Evolutionary conservation across 1,140 invertebrate genomes (phyloP), one percentile per base, ranked within the genome.

Genomic region (Periplaneta americana): DNA sequence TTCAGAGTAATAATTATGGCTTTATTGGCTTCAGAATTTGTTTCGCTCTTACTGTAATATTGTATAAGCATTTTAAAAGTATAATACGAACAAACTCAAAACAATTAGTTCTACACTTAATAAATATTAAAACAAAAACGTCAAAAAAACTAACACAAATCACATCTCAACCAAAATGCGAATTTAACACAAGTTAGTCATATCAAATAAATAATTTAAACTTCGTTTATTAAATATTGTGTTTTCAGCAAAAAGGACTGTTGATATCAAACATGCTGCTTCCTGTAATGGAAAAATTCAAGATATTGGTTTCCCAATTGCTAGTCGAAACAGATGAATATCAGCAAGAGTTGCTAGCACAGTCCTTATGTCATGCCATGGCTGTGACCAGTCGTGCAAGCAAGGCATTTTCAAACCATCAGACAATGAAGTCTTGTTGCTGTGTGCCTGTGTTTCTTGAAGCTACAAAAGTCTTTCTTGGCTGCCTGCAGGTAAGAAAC

Each of bases 371-470:
- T 75, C 90, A 90, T 84, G 89, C 88, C n/a, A 91, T 92, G 84
- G 84, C 88, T 37, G 86, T 91, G 37, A 90, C 90, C 18, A 91
- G 91, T 82, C 89, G 91, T 35, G 88, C 90, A 8, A 92, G 90
- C 81, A 92, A 92, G 86, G 91, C 91, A 34, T 92, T 92, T 85
- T 91, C 89, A 28, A 90, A 88, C 83, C 89, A 90, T 36, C 88
- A 90, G 83, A 91, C 89, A 13, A 91, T 93, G 88, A 89, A 91
- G 83, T 83, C 86, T 74, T 89, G 88, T 86, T 89, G 89, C 22
- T 91, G 91, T 86, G 86, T 89, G 13, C 84, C 87, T 36, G 86
- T 90, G 0, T 92, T 90, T 85, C 85, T 90, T 6, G 87, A 91
- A 80, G 88, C 90, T 22, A 84, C 92, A 75, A 85, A 89, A 75